These are phyloP conservation scores for Ptychoptera contaminata DNA, from an alignment of 2,888 invertebrate genomes.

Conservation along the genomic window DNA sequence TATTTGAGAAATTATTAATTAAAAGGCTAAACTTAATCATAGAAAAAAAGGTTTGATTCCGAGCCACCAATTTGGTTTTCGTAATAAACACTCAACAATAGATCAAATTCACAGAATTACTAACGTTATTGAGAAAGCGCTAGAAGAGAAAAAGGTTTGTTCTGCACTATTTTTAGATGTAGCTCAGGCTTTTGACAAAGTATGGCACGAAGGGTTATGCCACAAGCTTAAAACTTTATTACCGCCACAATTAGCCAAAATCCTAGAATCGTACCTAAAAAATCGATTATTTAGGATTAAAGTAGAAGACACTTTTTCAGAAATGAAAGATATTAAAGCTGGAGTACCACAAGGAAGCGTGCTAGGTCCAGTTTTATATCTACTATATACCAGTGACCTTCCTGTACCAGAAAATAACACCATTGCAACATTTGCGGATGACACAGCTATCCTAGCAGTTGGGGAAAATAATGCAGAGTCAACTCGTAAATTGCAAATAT, in stretches of 20 bases:
- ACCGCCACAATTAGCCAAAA: no score
- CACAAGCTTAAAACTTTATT: no score
- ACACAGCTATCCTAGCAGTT: conserved; percentile 2
- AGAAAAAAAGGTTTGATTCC: not conserved
- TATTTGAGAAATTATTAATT: no score
- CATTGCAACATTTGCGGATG: conserved; percentile 3
- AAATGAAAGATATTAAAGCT: not conserved
- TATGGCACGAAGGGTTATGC: no score
- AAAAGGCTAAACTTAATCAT: no score
- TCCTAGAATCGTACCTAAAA: not conserved
- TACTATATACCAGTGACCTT: conserved; percentile 1
- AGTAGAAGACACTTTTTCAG: conserved; percentile 1
- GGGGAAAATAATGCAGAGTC: no score
- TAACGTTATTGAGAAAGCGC: conserved; percentile 5
- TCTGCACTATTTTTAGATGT: conserved; percentile 6
- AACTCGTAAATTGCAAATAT: no score
- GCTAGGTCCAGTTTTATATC: conserved; percentile 1
- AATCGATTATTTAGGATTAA: conserved; percentile 2
- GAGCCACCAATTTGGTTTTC: conserved; percentile 7
- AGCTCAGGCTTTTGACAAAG: conserved; percentile 7
- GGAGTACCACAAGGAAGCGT: conserved; percentile 1
- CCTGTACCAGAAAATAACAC: not conserved
- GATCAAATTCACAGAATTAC: conserved; percentile 3
- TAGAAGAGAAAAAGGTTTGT: conserved; percentile 7
- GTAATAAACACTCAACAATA: conserved; percentile 6